Conservation (phyloP, 1,140 invertebrate species). For the Penaeus vannamei region DNA sequence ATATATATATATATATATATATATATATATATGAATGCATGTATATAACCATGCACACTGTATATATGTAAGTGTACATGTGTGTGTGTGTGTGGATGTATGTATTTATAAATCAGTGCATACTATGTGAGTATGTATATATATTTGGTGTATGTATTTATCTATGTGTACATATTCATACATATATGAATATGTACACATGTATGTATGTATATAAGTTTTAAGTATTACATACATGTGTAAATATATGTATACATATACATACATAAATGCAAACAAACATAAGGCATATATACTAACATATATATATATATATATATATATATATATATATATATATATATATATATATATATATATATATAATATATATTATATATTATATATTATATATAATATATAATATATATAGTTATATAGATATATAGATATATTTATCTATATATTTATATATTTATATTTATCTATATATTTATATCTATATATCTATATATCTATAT, state of each 20-base stretch:
- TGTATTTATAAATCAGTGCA: no score
- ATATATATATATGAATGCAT: no score
- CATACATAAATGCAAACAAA: not conserved
- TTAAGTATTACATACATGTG: not conserved
- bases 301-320: not conserved
- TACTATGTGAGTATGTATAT: no score
- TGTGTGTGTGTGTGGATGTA: no score
- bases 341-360: not conserved
- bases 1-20: no score
- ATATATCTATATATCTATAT: not conserved
- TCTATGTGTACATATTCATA: no score
- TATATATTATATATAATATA: constrained; percentile 10
- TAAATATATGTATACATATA: not conserved
- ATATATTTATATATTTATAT: not conserved
- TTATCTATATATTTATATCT: not conserved
- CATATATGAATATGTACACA: not conserved
- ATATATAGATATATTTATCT: constrained; percentile 3
- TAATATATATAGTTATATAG: constrained; percentile 16
- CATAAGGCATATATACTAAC: not conserved
- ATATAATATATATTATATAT: not conserved
- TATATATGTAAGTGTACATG: no score
- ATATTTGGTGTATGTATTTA: no score
- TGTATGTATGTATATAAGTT: not conserved
- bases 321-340: not conserved
- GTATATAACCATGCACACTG: no score